Conservation (phyloP, 2,797 vertebrate genomes). For the Euphonia xanthogaster region DNA sequence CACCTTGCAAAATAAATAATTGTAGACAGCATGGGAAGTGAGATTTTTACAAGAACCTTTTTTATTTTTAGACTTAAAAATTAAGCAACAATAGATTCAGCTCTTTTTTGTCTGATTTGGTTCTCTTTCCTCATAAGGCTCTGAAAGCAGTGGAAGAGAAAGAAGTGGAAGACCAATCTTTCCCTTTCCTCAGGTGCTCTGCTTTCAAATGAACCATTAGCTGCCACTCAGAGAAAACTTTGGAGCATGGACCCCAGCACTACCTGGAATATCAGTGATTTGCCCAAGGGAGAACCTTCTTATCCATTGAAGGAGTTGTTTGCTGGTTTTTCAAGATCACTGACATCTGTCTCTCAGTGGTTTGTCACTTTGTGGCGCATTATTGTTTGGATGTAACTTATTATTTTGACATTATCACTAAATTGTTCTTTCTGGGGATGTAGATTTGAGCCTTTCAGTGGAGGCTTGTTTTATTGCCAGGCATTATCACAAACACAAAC, state of each 20-base stretch:
- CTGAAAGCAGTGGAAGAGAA: not conserved
- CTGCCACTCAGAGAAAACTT: not conserved
- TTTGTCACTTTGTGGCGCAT: not conserved
- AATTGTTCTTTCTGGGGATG: not conserved
- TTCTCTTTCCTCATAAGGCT: not conserved
- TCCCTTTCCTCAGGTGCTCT: not conserved
- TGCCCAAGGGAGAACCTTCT: not conserved
- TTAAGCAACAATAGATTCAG: not conserved
- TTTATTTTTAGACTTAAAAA: not conserved
- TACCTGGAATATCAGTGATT: not conserved
- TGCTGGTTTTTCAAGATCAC: not conserved
- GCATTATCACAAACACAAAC: not conserved
- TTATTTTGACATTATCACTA: not conserved
- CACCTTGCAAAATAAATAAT: not conserved
- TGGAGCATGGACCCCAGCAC: fast-evolving
- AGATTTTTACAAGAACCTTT: not conserved
- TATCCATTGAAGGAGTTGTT: not conserved
- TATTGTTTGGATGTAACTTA: not conserved
- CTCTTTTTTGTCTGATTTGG: not conserved
- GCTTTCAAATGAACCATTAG: not conserved
- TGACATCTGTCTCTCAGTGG: not conserved
- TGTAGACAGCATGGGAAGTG: not conserved
- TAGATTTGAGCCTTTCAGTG: not conserved
- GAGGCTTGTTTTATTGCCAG: not conserved
- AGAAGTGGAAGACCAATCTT: not conserved